phyloP scores from a whole-genome alignment of 2,113 vertebrate species.

The Lichenostomus cassidix region DNA sequence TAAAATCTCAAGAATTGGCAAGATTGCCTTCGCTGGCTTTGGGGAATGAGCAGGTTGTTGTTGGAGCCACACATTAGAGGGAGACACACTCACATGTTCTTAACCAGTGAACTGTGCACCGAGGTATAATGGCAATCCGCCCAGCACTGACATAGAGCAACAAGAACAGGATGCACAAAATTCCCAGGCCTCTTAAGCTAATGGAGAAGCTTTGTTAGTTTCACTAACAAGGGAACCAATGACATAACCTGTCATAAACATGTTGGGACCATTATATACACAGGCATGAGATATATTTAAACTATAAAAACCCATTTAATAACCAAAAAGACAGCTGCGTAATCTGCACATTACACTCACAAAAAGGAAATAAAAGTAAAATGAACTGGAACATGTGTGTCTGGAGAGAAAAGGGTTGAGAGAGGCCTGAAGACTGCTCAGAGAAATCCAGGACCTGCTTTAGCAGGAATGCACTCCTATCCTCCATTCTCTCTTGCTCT shows the following conservation, averaged over 20 bases:
- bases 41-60: constrained; percentile 59
- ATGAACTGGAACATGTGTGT: not conserved
- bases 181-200: constrained; percentile 60
- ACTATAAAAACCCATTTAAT: constrained; percentile 48
- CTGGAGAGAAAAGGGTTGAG: not conserved
- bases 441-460: not conserved
- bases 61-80: constrained; percentile 62
- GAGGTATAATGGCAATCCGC: constrained; percentile 52
- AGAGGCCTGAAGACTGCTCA: not conserved
- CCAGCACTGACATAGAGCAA: constrained; percentile 58
- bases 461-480: not conserved
- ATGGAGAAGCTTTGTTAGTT: constrained; percentile 46
- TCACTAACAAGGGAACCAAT: constrained; percentile 51
- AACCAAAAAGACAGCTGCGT: constrained; percentile 30
- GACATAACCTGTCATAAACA: constrained; percentile 62
- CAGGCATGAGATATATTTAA: constrained; percentile 20
- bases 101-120: constrained; percentile 47
- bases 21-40: not conserved
- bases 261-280: constrained; percentile 38
- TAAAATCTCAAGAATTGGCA: constrained; percentile 62
- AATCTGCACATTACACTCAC: constrained; percentile 48
- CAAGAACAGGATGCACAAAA: constrained; percentile 65
- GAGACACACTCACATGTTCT: constrained; percentile 40
- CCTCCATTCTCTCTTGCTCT: not conserved
- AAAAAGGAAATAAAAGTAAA: constrained; percentile 62